A percentile compares a stretch with the other conserved stretches of the same genome.
Conservation (phyloP, 2,113 vertebrate species). For the Dolichallabes microphthalmus region DNA sequence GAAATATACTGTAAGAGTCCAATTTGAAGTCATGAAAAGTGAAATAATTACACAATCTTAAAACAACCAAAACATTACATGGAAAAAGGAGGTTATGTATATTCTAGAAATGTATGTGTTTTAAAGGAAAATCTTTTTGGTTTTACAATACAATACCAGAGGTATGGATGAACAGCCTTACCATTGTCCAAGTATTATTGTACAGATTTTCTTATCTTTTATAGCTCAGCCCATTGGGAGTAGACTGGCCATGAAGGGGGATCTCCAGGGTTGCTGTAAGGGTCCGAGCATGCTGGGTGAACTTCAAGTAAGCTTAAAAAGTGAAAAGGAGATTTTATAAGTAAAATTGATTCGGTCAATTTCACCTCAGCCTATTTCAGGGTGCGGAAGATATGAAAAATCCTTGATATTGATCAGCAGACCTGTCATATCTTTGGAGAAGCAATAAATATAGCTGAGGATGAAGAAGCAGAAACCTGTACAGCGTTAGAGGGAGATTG, state of each 20-base stretch:
- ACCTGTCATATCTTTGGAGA: background rate
- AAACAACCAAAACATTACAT: background rate
- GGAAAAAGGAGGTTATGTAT: background rate
- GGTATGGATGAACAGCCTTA: background rate
- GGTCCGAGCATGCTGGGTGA: background rate
- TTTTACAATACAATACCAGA: background rate
- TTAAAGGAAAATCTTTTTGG: background rate
- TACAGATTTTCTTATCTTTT: background rate
- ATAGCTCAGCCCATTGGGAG: background rate
- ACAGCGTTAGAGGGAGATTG: background rate
- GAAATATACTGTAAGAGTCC: no score
- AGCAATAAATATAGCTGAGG: background rate
- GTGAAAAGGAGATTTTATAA: background rate
- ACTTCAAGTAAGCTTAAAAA: background rate
- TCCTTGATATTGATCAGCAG: background rate
- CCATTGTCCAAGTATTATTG: background rate
- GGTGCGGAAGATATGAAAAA: background rate
- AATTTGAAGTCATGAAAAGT: no score
- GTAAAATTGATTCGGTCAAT: background rate
- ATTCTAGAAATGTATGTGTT: background rate
- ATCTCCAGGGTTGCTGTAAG: slow-evolving; percentile 8
- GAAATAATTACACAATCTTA: background rate
- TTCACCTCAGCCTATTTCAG: background rate
- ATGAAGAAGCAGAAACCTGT: background rate
- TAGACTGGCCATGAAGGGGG: background rate